phyloP scores from a whole-genome alignment of 2,797 vertebrate species.

The Sparidentex hasta region DNA sequence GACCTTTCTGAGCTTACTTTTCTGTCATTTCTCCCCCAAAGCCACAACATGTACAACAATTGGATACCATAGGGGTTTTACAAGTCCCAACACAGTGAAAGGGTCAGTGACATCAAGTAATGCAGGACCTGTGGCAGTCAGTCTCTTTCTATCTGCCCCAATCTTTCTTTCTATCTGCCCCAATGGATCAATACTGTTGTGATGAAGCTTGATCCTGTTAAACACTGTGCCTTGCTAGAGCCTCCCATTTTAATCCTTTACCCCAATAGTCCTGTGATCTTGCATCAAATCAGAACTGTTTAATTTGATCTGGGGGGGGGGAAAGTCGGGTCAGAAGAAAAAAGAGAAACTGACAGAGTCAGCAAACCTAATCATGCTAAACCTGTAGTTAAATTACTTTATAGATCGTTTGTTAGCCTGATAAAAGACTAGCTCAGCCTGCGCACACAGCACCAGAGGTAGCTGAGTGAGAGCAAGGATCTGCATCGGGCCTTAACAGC shows the following conservation, averaged over 20 bases:
- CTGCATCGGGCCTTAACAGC: conserved; percentile 65
- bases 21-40: conserved; percentile 24
- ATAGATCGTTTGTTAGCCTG: conserved; percentile 66
- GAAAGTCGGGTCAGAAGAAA: not conserved
- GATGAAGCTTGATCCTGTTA: conserved; percentile 44
- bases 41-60: conserved; percentile 39
- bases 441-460: conserved; percentile 19
- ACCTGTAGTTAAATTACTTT: conserved; percentile 68
- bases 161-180: conserved; percentile 3
- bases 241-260: conserved; percentile 21
- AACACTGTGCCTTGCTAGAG: conserved; percentile 1
- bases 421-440: conserved; percentile 37
- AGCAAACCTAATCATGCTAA: conserved; percentile 68
- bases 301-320: conserved; percentile 8
- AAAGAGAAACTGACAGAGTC: conserved; percentile 23
- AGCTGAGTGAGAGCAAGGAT: conserved; percentile 47
- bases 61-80: conserved; percentile 24
- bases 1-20: conserved; percentile 45
- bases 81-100: conserved; percentile 31
- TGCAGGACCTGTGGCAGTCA: conserved; percentile 55
- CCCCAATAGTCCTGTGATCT: not conserved
- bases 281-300: conserved; percentile 1
- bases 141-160: conserved; percentile 4
- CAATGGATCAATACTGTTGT: conserved; percentile 55
- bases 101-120: conserved; percentile 55